Evolutionary conservation across 2,113 vertebrate genomes (phyloP).

Genomic region (Cranoglanis bouderius): DNA sequence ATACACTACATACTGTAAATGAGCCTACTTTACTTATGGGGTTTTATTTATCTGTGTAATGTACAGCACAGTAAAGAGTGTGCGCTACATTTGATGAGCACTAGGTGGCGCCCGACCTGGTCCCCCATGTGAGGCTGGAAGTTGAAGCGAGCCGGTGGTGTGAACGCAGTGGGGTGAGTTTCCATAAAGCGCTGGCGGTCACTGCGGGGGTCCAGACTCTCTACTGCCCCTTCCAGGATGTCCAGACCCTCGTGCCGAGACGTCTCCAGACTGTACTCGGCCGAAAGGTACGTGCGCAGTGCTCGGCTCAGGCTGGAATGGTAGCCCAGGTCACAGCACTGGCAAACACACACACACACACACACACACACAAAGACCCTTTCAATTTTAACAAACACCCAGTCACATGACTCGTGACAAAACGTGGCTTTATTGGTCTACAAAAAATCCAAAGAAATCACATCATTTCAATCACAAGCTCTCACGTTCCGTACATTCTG

Average conservation of each 20-base stretch:
- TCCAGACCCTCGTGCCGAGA: constrained; percentile 94
- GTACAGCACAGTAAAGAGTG: neutral
- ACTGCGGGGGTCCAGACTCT: constrained; percentile 91
- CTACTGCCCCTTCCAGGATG: constrained; percentile 97
- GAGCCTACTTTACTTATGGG: neutral
- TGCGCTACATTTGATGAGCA: neutral
- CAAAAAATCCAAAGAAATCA: neutral
- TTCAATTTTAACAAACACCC: neutral
- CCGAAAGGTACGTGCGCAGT: constrained; percentile 93
- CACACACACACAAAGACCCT: neutral
- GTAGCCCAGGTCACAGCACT: constrained; percentile 98
- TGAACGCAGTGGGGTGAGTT: constrained; percentile 93
- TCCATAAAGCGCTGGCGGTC: constrained; percentile 97
- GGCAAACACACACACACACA: constrained; percentile 35
- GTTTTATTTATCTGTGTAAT: neutral
- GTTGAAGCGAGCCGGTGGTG: constrained; percentile 90
- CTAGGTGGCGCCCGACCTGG: constrained; percentile 75
- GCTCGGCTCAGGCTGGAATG: constrained; percentile 95
- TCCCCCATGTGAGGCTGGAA: constrained; percentile 98
- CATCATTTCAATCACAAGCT: neutral
- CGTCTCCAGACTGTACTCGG: constrained; percentile 95
- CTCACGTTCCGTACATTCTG: neutral
- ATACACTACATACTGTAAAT: neutral
- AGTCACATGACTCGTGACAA: neutral
- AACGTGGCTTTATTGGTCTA: neutral